Percentiles rank a stretch among this genome's conserved stretches.
Conservation (phyloP, 2,888 invertebrate genomes). For the Agonopterix subpropinquella region DNA sequence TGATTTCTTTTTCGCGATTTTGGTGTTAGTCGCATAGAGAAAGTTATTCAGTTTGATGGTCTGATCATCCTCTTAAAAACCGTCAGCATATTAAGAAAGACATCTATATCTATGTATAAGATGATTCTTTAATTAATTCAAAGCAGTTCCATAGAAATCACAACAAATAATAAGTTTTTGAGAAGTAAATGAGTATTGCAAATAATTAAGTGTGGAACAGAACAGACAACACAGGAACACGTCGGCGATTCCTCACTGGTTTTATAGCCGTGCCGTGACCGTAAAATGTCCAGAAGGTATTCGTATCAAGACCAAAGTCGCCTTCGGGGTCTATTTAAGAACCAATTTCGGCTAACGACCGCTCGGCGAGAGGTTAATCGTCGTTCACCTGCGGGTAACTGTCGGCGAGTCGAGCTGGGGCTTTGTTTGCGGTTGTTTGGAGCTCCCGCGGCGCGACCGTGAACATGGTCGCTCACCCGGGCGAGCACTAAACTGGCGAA, state of each 20-base stretch:
- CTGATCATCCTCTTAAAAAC: too few species aligned
- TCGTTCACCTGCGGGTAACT: conserved; percentile 61
- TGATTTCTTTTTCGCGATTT: too few species aligned
- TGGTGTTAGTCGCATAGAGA: too few species aligned
- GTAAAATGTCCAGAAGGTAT: conserved; percentile 49
- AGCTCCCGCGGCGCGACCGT: conserved; percentile 38
- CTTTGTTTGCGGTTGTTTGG: conserved; percentile 43
- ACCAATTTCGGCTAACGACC: conserved; percentile 51
- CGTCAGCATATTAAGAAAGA: too few species aligned
- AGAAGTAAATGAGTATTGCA: too few species aligned
- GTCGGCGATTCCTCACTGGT: conserved; percentile 42
- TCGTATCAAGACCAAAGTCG: conserved; percentile 44
- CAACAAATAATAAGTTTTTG: too few species aligned
- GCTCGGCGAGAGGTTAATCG: conserved; percentile 59
- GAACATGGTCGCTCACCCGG: conserved; percentile 63
- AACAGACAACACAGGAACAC: conserved; percentile 31
- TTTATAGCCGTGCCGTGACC: conserved; percentile 45
- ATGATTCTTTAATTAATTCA: too few species aligned
- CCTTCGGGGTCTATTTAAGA: conserved; percentile 48
- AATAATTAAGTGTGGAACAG: conserved; percentile 24
- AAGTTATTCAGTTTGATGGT: too few species aligned
- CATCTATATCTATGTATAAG: too few species aligned
- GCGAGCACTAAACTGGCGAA: conserved; percentile 43
- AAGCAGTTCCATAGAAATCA: too few species aligned
- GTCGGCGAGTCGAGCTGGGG: conserved; percentile 30